Base-by-base conservation (phyloP, 2,888 invertebrate species). In the Linnaemya tessellans region DNA sequence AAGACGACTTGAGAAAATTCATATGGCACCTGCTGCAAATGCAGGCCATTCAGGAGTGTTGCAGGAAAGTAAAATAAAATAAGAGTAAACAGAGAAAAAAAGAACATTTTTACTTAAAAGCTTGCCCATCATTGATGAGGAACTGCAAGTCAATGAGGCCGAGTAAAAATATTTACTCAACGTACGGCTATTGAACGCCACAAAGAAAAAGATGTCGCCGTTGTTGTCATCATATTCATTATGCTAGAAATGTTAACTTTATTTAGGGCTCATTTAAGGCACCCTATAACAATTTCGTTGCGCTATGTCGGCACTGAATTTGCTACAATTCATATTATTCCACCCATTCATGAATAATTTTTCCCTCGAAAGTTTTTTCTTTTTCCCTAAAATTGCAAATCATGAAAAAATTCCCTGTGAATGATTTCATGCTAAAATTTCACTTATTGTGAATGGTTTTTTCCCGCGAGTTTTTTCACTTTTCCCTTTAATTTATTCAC, bases 11-110 rank as follows among this genome's bases (percentile, higher is more conserved):
- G 46, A 71, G 35, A 49, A 56, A 56, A 58, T 60, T 64, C n/a
- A 68, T 68, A 74, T 73, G 71, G 82, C 85, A 85, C 85, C 85
- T 85, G 85, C 85, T 77, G 71, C 67, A 75, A 80, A 74, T 46
- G 79, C 75, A 82, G 79, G 62, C 51, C 54, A 56, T 60, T 35
- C 49, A 35, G 20, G 20, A 58, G 58, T 65, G 65, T 22, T 11
- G 13, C 49, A 35, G n/a, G 20, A 58, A 30, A 46, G 46, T n/a
- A 13, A 11, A 41, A 13, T 3, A 13, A 11, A 41, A 30, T 30
- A 56, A 11, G n/a, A n/a, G n/a, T n/a, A n/a, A n/a, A n/a, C n/a
- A 49, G n/a, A 46, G 9, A 60, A 60, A 30, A 67, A 49, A 15
- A 11, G 30, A 35, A n/a, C 8, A 30, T 65, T 65, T 51, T 65